A percentile compares a stretch with the other conserved stretches of the same genome.
These are phyloP conservation scores for Zonitis immaculata DNA, from an alignment of 2,888 invertebrate genomes.

Conservation along the genomic window DNA sequence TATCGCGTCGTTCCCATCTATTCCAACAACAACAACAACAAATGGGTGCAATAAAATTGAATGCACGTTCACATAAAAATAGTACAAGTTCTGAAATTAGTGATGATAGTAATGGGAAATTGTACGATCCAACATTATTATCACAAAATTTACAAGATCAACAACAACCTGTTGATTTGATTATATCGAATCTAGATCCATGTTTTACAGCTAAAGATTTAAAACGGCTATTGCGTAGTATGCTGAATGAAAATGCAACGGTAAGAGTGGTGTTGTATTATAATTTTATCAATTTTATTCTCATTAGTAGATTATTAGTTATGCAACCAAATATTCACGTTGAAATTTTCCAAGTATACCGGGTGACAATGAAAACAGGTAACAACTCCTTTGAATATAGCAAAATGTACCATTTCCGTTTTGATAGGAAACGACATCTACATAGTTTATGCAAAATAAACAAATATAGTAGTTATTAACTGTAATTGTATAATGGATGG, in stretches of 20 bases:
- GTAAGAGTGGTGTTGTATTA: conserved; percentile 44
- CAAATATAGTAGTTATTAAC: too few species aligned
- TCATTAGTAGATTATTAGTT: too few species aligned
- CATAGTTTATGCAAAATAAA: too few species aligned
- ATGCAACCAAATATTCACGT: too few species aligned
- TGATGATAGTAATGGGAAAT: conserved; percentile 24
- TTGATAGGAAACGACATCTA: too few species aligned
- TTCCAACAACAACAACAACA: background rate
- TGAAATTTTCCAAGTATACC: too few species aligned
- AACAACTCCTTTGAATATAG: too few species aligned
- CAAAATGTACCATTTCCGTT: too few species aligned
- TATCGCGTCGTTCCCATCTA: background rate
- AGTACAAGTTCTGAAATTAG: conserved; percentile 35
- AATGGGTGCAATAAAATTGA: background rate
- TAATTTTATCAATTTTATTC: too few species aligned
- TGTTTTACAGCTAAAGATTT: conserved; percentile 63
- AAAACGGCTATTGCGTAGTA: conserved; percentile 57
- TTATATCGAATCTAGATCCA: conserved; percentile 67
- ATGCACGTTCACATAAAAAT: conserved; percentile 23
- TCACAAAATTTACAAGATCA: conserved; percentile 14
- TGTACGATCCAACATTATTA: background rate
- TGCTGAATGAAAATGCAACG: conserved; percentile 62
- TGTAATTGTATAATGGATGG: too few species aligned
- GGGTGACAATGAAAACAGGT: too few species aligned
- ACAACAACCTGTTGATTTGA: conserved; percentile 49